Percentiles rank a stretch among this genome's conserved stretches.
phyloP scores from a whole-genome alignment of 2,113 vertebrate species.

The Chrysemys picta region DNA sequence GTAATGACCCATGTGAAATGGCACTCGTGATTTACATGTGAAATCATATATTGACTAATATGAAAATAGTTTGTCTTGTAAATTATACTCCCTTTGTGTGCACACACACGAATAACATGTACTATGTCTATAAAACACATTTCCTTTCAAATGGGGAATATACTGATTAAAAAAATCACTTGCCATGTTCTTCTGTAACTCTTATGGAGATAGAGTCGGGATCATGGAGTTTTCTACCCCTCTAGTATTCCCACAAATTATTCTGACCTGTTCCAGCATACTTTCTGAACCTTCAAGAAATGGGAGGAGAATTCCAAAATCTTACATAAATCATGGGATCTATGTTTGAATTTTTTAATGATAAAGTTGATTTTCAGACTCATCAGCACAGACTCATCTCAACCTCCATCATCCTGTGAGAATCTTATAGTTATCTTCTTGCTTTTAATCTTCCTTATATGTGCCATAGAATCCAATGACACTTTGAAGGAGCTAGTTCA shows the following conservation, averaged over 20 bases:
- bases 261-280: neutral
- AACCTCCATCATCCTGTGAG: neutral
- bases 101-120: neutral
- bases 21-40: neutral
- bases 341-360: neutral
- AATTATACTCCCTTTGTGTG: neutral
- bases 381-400: neutral
- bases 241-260: neutral
- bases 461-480: neutral
- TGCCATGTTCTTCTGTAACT: neutral
- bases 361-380: neutral
- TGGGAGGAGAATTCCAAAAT: neutral
- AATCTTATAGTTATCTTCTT: rapidly evolving
- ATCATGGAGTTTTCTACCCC: neutral
- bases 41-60: neutral
- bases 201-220: neutral
- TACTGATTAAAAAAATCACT: neutral
- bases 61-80: neutral
- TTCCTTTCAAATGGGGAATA: neutral
- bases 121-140: neutral
- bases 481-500: neutral
- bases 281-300: neutral
- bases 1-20: conserved; percentile 18
- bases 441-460: neutral
- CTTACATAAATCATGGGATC: neutral